These are phyloP conservation scores for Sitta carolinensis DNA, from an alignment of 2,797 vertebrate genomes.

Conservation along the genomic window DNA sequence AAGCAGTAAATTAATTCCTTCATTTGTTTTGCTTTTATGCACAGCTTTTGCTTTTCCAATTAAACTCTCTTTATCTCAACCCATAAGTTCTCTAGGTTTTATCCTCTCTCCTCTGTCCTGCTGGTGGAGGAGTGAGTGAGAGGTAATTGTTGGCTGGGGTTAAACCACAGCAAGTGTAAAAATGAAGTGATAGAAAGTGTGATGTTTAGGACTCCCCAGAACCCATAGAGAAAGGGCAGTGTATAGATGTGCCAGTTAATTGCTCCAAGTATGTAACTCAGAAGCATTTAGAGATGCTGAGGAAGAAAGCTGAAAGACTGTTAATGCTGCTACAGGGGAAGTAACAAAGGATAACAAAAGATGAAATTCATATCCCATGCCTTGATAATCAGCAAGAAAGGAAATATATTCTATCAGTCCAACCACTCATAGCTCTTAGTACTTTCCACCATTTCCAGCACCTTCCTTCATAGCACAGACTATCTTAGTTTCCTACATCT, in stretches of 20 bases:
- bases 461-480: background rate
- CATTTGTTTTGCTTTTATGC: background rate
- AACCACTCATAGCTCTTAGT: background rate
- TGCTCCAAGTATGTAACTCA: background rate
- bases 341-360: background rate
- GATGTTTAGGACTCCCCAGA: background rate
- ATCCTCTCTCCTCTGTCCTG: background rate
- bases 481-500: background rate
- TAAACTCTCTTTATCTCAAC: background rate
- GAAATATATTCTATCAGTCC: background rate
- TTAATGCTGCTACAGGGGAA: background rate
- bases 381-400: background rate
- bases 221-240: background rate
- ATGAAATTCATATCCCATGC: background rate
- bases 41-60: background rate
- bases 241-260: background rate
- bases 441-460: background rate
- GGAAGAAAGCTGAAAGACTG: background rate
- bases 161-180: background rate
- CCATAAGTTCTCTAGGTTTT: background rate
- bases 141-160: background rate
- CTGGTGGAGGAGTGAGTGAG: accelerated
- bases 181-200: background rate
- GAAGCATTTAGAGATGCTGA: background rate
- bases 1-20: background rate